Base-by-base conservation (phyloP, 2,888 invertebrate genomes). In the Drosophila peninsularis region DNA sequence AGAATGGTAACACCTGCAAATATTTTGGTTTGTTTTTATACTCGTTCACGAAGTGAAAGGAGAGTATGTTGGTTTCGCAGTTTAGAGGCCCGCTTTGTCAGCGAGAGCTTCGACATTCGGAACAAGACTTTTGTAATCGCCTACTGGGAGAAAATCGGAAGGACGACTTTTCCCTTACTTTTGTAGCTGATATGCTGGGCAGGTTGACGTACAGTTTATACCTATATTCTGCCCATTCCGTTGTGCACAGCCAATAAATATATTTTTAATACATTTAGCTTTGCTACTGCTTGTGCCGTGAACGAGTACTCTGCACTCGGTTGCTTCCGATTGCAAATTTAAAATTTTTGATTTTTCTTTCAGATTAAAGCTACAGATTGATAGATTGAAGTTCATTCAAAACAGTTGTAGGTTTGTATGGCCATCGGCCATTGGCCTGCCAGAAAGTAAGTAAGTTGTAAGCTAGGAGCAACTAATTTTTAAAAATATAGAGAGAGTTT, bases 1-100 rank as follows among this genome's bases (percentile, higher is more conserved):
- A 98, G 96, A 94, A 98, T 98, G 94, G 98, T 98, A 93, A 98
- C 97, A 96, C 98, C 98, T 98, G 97, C 93, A 96, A 96, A 96
- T 77, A 88, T 83, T 83, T 85, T 68, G 50, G 75, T 76, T 67
- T 94, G 94, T 41, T 41, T 30, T 41, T 45, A 27, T 37, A 19
- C 30, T 32, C 17, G 32, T 47, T 32, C 13, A 47, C 47, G 30
- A 30, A 32, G 19, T 47, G 17, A 30, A 47, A n/a, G n/a, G 14
- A 5, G n/a, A 10, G n/a, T 44, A 44, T 30, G 11, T 11, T 2
- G n/a, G 27, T 10, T n/a, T 45, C 24, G 11, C 11, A 5, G 3
- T 2, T 11, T 11, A n/a, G n/a, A n/a, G n/a, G 9, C 17, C 11
- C 27, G 9, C n/a, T 24, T 24, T n/a, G 5, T n/a, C 0, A 24